Base-by-base conservation (phyloP, 2,797 vertebrate genomes). In the Aeoliscus strigatus region DNA sequence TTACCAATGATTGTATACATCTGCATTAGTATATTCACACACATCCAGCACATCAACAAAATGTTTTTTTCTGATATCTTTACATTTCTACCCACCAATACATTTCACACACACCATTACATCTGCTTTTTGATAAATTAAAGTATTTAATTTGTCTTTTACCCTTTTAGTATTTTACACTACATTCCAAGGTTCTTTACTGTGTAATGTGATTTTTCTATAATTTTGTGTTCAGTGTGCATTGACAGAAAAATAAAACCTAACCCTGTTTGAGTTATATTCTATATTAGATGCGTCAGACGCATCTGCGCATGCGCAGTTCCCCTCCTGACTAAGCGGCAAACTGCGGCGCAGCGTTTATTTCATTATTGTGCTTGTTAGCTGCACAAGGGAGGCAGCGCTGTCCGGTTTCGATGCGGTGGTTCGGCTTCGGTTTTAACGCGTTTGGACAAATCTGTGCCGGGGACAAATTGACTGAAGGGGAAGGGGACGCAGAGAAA, bases 381-480 rank as follows among this genome's bases (percentile, higher is more conserved):
- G n/a, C n/a, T n/a, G n/a, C n/a, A n/a, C n/a, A n/a, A n/a, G n/a
- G n/a, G n/a, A n/a, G n/a, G n/a, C n/a, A n/a, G n/a, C n/a, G n/a
- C 13, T 35, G 17, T 6, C 29, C 4, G 14, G 23, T n/a, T 29
- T 27, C 34, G 35, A 83, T 81, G 79, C 65, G 42, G 1, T 96
- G 94, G 93, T 88, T 91, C 34, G 89, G 80, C 0, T 93, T 94
- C 17, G 94, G 95, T 0, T 93, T 93, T 39, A 88, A 89, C 33
- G 86, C 84, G 1, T 89, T 88, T 26, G 90, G 86, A 27, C 91
- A 93, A 71, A 89, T 89, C 36, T 2, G 11, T 6, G 36, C 13
- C 7, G 28, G 11, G 3, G 55, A 61, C 0, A 32, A 42, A 8
- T 12, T 4, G 1, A 2, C 0, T 1, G 5, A 2, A 27, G 36